Percentiles rank a stretch among this genome's conserved stretches.
Conservation (phyloP, 2,113 vertebrate species). For the Tympanuchus pallidicinctus region DNA sequence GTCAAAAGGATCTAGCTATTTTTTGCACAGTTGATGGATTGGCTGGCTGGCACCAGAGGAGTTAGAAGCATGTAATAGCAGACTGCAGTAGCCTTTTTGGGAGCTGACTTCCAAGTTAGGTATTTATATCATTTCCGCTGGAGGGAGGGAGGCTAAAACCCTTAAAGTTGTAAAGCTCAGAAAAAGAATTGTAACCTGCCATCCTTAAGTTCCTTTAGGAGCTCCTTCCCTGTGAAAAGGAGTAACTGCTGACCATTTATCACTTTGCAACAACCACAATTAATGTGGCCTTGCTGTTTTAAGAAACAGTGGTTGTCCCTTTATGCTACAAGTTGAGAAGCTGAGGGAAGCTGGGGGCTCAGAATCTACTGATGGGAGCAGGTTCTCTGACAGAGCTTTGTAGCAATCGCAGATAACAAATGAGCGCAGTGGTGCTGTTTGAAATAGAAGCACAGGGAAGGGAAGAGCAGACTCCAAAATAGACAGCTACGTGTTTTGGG, state of each 20-base stretch:
- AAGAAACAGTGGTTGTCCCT: background rate
- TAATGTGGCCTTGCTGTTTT: background rate
- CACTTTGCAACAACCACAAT: background rate
- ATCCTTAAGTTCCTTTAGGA: background rate
- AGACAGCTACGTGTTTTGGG: conserved; percentile 45
- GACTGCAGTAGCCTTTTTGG: background rate
- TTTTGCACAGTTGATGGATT: background rate
- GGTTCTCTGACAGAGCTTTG: background rate
- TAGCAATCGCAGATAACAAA: conserved; percentile 40
- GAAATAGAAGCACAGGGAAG: background rate
- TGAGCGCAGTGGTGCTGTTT: background rate
- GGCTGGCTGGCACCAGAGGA: background rate
- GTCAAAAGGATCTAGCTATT: background rate
- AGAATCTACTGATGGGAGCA: background rate
- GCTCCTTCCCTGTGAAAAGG: fast-evolving
- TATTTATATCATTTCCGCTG: background rate
- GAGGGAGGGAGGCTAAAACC: background rate
- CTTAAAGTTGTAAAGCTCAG: background rate
- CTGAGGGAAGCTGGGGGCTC: background rate
- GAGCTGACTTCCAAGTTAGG: background rate
- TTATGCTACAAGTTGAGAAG: background rate
- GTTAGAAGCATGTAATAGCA: background rate
- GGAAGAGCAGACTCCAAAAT: background rate
- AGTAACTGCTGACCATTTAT: background rate
- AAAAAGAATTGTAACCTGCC: background rate